Base-by-base conservation (phyloP, 2,888 invertebrate genomes). In the Tetrapedia diversipes region DNA sequence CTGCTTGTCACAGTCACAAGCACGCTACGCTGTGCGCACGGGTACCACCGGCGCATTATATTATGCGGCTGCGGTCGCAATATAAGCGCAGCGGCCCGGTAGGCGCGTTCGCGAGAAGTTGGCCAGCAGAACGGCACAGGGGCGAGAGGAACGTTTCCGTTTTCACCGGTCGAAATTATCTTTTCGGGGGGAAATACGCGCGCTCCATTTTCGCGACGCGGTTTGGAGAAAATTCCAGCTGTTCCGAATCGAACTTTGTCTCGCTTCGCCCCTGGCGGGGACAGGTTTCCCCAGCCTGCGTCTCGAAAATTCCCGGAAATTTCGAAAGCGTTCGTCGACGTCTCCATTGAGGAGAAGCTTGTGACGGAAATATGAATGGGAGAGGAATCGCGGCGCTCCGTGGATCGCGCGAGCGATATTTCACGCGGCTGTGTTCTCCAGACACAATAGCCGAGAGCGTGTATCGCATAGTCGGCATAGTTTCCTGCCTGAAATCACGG, bases 1-100 rank as follows among this genome's bases (percentile, higher is more conserved):
- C 91, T 85, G 87, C 91, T 91, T 91, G 91, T 91, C 91, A 91
- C 91, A 90, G 90, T 90, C 88, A 85, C 89, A 87, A 85, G 88
- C 86, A 80, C 84, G n/a, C n/a, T n/a, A 82, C 64, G 72, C 77
- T 76, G 77, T 80, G 64, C 77, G n/a, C n/a, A n/a, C n/a, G n/a
- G 70, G 66, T 68, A 74, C 75, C 64, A 32, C 53, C 41, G 64
- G 66, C 73, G 64, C 80, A 70, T 73, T 82, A 77, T 75, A 84
- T 72, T 78, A 78, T 74, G 73, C 59, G 70, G 43, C 76, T 66
- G 77, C 69, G 81, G 77, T 79, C 79, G 75, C 78, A 68, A n/a
- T 67, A 70, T 70, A 59, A 59, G 63, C 61, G 71, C 61, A 43
- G 45, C 51, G n/a, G n/a, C n/a, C n/a, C n/a, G n/a, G n/a, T n/a